These are phyloP conservation scores for Morus bassanus DNA, from an alignment of 2,797 vertebrate species.

Conservation along the genomic window DNA sequence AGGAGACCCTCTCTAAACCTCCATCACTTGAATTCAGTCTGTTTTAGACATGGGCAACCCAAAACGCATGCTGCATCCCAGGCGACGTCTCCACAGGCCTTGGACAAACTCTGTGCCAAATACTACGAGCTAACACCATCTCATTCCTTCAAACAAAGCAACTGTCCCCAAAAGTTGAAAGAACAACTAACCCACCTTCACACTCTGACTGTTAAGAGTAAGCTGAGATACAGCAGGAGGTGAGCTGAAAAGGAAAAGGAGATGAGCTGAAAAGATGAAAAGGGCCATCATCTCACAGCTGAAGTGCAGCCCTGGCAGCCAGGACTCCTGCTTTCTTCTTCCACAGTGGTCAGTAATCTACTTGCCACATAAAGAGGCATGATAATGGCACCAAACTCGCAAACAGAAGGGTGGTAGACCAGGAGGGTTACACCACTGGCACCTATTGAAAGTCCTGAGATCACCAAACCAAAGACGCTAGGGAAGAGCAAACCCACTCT, in stretches of 20 bases:
- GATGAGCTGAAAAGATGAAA: not conserved
- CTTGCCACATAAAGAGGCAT: accelerated
- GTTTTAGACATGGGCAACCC: not conserved
- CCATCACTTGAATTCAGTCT: not conserved
- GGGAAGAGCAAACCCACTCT: not conserved
- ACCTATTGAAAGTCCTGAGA: not conserved
- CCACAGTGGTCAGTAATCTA: too few species aligned
- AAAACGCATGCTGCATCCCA: not conserved
- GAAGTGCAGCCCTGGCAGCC: not conserved
- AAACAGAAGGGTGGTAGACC: not conserved
- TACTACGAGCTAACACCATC: not conserved
- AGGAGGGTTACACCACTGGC: not conserved
- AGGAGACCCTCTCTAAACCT: not conserved
- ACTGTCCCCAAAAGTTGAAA: not conserved
- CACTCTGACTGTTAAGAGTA: not conserved
- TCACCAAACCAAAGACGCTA: not conserved
- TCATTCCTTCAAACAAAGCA: not conserved
- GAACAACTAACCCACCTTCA: not conserved
- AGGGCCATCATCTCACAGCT: not conserved
- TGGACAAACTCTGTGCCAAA: not conserved
- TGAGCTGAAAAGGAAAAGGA: not conserved
- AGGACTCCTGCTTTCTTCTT: not conserved
- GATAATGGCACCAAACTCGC: accelerated
- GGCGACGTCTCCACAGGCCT: accelerated
- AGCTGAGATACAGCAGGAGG: not conserved